Base-by-base conservation (phyloP, 2,797 vertebrate genomes). In the Pseudochaenichthys georgianus region DNA sequence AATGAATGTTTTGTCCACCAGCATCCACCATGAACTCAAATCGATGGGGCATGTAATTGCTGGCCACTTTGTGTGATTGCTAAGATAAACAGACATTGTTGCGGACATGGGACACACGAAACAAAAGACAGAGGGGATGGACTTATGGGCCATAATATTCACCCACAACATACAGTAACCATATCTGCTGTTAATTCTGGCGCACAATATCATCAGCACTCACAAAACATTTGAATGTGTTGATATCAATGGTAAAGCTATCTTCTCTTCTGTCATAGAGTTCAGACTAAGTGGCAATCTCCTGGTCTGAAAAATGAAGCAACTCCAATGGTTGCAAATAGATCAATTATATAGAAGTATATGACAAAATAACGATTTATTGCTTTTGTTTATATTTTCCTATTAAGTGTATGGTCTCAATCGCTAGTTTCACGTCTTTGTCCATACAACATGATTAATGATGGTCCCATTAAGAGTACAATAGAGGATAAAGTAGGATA, bases 21-120 rank as follows among this genome's bases (percentile, higher is more conserved):
- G 84, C 84, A 81, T 87, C 83, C 80, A 83, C 81, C 84, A 84
- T 89, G 87, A 86, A 81, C 81, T 84, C 78, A 88, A 89, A 90
- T 91, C 88, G 88, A 93, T 91, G 91, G 83, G 81, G 83, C 90
- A 85, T 91, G 88, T 93, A 94, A 93, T 93, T 93, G 90, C 77
- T 31, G 85, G 82, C 84, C 89, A 93, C 89, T 93, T 93, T 92
- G 81, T 88, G 88, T 77, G 89, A 93, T 90, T 92, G 90, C 87
- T 82, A 88, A 87, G 91, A 91, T 92, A 93, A 93, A 93, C 86
- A 91, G 84, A 90, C 88, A 87, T 87, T 88, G 90, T 87, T 87
- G 88, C 64, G 51, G 80, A 86, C 80, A 81, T 63, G 76, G 72
- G 82, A 86, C 15, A 46, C 73, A 83, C 70, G 81, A 82, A 87